A percentile compares a stretch with the other conserved stretches of the same genome.
phyloP scores from a whole-genome alignment of 2,797 vertebrate species.

The Sitta carolinensis region DNA sequence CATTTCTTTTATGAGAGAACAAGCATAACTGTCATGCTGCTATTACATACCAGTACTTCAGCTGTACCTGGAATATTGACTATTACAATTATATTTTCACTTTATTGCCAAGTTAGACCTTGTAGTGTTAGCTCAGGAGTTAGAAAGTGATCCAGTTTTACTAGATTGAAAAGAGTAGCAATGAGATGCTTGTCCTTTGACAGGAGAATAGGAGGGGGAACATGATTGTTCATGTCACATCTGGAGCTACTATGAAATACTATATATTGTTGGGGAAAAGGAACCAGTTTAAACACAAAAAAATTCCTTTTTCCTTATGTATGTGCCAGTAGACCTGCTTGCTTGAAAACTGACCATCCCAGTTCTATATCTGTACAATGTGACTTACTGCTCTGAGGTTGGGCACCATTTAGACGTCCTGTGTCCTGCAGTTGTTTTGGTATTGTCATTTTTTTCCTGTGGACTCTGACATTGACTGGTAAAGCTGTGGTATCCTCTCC shows the following conservation, averaged over 20 bases:
- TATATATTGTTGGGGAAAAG: not conserved
- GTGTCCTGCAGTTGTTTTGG: not conserved
- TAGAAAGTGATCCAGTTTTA: not conserved
- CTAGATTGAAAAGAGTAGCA: not conserved
- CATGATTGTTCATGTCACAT: not conserved
- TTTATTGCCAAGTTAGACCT: not conserved
- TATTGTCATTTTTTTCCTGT: not conserved
- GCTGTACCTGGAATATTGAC: not conserved
- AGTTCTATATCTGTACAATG: not conserved
- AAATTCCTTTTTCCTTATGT: not conserved
- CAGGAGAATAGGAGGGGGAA: not conserved
- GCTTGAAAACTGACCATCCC: not conserved
- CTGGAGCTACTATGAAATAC: not conserved
- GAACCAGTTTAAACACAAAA: not conserved
- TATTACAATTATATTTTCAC: not conserved
- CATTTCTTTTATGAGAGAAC: not conserved
- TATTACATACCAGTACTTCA: not conserved
- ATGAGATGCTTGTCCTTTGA: not conserved
- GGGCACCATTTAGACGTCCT: not conserved
- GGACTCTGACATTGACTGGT: not conserved
- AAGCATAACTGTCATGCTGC: not conserved
- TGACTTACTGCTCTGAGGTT: not conserved
- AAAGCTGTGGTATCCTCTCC: not conserved
- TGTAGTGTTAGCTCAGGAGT: not conserved
- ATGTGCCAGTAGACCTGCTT: not conserved